Evolutionary conservation across 2,797 vertebrate species (phyloP).

Genomic region (Heteromormyrus szaboi): DNA sequence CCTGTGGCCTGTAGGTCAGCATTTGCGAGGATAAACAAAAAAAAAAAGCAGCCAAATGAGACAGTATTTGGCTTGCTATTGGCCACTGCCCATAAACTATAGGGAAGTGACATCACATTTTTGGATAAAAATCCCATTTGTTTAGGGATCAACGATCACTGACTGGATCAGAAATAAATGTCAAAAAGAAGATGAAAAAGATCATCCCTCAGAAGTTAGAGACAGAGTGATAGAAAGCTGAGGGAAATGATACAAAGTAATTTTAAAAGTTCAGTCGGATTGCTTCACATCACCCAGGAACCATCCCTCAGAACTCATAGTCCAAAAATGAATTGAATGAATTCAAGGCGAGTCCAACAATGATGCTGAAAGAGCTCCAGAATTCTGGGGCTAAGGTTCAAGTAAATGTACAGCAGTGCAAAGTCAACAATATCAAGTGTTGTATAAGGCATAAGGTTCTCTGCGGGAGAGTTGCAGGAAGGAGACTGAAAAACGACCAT

Average conservation of each 20-base stretch:
- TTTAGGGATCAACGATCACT: constrained; percentile 2
- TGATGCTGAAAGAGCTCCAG: neutral
- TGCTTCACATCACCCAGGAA: neutral
- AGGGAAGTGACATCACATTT: neutral
- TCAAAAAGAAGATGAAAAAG: neutral
- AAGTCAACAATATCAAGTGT: neutral
- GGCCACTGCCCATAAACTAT: neutral
- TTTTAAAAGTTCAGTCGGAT: neutral
- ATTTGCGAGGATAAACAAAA: neutral
- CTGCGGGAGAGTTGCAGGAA: neutral
- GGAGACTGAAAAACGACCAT: neutral
- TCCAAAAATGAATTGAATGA: neutral
- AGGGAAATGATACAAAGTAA: neutral
- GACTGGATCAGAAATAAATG: neutral
- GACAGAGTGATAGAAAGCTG: neutral
- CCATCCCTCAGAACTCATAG: neutral
- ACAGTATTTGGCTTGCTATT: neutral
- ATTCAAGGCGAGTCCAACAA: neutral
- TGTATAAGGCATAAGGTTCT: neutral
- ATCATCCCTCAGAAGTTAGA: neutral
- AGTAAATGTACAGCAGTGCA: neutral
- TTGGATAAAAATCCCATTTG: constrained; percentile 1
- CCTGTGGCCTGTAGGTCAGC: neutral
- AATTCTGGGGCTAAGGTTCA: neutral
- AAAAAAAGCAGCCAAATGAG: neutral